Evolutionary conservation across 2,113 vertebrate species (phyloP).

Genomic region (Petroica traversi): DNA sequence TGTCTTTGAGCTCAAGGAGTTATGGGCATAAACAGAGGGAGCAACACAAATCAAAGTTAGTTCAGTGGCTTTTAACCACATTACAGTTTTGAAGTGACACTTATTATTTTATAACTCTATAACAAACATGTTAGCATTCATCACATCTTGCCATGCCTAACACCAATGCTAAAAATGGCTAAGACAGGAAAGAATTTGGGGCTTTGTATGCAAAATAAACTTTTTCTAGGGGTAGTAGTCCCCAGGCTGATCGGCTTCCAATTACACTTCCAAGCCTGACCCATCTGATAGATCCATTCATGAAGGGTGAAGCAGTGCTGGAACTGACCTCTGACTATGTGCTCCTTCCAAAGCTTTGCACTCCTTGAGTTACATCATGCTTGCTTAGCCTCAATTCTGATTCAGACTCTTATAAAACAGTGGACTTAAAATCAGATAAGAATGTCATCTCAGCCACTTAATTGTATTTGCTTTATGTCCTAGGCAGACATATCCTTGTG

Average conservation of each 20-base stretch:
- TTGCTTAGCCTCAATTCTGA: background rate
- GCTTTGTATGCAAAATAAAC: background rate
- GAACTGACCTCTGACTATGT: background rate
- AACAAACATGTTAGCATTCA: background rate
- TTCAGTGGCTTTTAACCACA: background rate
- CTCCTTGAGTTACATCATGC: background rate
- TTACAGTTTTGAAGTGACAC: background rate
- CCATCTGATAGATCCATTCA: background rate
- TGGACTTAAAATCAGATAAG: background rate
- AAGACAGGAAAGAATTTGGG: background rate
- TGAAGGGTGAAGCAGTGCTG: background rate
- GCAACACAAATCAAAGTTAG: background rate
- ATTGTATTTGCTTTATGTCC: background rate
- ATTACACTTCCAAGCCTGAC: background rate
- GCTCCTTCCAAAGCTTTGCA: background rate
- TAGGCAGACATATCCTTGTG: background rate
- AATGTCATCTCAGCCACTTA: background rate
- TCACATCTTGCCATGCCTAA: background rate
- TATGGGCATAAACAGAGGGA: background rate
- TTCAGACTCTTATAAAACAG: background rate
- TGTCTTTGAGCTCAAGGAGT: background rate
- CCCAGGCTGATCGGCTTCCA: background rate
- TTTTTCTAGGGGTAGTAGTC: background rate
- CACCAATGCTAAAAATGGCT: background rate
- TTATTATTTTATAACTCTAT: background rate